phyloP scores from a whole-genome alignment of 1,140 invertebrate genomes.

The Parapsyche elsis region DNA sequence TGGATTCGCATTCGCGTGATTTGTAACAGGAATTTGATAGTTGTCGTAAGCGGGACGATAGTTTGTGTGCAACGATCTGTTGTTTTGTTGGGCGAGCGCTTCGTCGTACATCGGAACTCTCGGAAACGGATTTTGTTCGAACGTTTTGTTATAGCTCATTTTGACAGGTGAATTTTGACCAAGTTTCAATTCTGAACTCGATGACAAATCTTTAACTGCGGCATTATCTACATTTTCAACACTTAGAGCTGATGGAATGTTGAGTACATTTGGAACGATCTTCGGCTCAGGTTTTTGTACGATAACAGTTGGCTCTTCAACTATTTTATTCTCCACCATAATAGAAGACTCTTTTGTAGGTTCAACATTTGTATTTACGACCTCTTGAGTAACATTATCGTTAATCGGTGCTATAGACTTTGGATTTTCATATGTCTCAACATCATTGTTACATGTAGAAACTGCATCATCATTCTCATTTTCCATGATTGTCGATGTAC shows the following conservation, averaged over 20 bases:
- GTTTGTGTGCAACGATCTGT: constrained; percentile 35
- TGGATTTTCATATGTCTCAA: background rate
- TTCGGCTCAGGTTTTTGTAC: background rate
- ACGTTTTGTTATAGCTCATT: constrained; percentile 4
- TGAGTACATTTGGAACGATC: background rate
- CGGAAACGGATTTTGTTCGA: constrained; percentile 33
- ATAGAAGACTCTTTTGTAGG: background rate
- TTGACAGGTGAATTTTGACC: background rate
- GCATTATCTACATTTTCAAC: constrained; percentile 1
- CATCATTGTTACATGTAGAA: background rate
- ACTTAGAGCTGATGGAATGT: background rate
- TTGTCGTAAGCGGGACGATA: constrained; percentile 33
- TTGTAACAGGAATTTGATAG: constrained; percentile 33
- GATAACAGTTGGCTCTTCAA: background rate
- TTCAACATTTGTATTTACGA: background rate
- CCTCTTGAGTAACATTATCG: background rate
- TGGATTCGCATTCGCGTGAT: constrained; percentile 45
- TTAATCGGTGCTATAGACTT: background rate
- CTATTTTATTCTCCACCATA: background rate
- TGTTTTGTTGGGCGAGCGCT: constrained; percentile 26
- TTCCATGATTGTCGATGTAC: background rate
- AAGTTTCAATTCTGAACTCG: background rate
- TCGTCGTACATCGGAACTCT: constrained; percentile 27
- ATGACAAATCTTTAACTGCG: constrained; percentile 37
- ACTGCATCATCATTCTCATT: background rate